These are phyloP conservation scores for Passer domesticus DNA, from an alignment of 2,113 vertebrate species.

Conservation along the genomic window DNA sequence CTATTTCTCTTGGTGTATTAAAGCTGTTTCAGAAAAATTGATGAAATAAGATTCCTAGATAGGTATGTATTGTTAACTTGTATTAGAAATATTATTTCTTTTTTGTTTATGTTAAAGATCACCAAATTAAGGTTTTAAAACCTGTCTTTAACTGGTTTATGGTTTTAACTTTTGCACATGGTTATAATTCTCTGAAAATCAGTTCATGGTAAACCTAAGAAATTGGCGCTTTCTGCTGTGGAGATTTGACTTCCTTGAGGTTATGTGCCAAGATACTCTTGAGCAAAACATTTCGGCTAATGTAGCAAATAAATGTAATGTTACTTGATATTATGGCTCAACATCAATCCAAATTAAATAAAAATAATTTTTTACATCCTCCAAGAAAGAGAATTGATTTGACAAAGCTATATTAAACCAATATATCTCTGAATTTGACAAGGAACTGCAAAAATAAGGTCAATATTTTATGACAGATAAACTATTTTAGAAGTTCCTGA, in stretches of 20 bases:
- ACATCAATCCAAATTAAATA: slow-evolving; percentile 46
- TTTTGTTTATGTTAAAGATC: background rate
- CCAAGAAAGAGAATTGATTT: slow-evolving; percentile 40
- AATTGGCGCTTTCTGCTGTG: background rate
- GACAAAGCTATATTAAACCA: slow-evolving; percentile 32
- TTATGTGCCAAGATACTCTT: background rate
- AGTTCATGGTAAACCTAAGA: background rate
- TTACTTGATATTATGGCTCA: background rate
- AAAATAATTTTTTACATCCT: background rate
- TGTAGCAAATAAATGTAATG: background rate
- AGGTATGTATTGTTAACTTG: background rate
- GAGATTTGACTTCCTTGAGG: background rate
- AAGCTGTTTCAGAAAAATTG: background rate
- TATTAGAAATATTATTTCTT: background rate
- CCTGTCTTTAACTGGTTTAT: background rate
- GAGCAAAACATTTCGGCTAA: background rate
- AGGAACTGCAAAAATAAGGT: slow-evolving; percentile 10
- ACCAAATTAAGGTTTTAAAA: background rate
- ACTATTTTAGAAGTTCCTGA: slow-evolving; percentile 9
- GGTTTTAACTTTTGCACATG: background rate
- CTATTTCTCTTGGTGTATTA: background rate
- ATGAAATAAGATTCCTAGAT: background rate
- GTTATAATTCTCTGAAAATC: background rate
- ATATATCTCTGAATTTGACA: slow-evolving; percentile 10
- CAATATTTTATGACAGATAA: background rate